A percentile compares a stretch with the other conserved stretches of the same genome.
Evolutionary conservation across 2,797 vertebrate species (phyloP).

Genomic region (Eulemur albifrons): DNA sequence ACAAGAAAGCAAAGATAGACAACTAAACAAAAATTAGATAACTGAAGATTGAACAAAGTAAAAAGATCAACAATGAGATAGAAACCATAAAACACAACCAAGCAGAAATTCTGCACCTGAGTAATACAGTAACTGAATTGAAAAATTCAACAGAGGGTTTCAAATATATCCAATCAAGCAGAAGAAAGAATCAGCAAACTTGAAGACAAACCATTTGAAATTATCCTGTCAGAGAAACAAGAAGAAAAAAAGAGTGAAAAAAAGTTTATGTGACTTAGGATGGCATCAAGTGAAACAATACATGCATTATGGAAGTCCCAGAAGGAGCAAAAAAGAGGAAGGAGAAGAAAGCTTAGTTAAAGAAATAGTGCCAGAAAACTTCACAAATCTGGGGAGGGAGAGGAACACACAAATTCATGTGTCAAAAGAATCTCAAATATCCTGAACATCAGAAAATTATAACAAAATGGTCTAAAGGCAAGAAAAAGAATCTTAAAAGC

Average conservation of each 20-base stretch:
- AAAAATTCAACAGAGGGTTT: neutral
- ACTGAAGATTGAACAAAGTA: too few relatives aligned
- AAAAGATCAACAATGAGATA: neutral
- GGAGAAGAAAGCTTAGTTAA: neutral
- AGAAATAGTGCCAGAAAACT: neutral
- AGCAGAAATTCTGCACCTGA: neutral
- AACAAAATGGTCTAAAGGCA: neutral
- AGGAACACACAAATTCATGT: neutral
- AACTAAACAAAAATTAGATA: neutral
- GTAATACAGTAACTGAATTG: neutral
- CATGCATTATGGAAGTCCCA: neutral
- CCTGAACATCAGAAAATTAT: neutral
- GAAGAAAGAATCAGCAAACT: too few relatives aligned
- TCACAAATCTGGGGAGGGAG: neutral
- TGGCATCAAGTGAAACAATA: neutral
- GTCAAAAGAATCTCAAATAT: neutral
- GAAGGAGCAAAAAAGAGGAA: neutral
- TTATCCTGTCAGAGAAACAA: neutral
- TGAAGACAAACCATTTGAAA: neutral
- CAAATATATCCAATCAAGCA: neutral
- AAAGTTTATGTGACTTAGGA: neutral
- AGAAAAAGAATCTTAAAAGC: neutral
- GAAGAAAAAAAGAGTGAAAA: neutral
- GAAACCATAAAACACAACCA: neutral
- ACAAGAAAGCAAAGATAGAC: neutral